A percentile compares a stretch with the other conserved stretches of the same genome.
phyloP scores from a whole-genome alignment of 92 coral and sea anemone genomes.

The Umimayanthus kanabou region DNA sequence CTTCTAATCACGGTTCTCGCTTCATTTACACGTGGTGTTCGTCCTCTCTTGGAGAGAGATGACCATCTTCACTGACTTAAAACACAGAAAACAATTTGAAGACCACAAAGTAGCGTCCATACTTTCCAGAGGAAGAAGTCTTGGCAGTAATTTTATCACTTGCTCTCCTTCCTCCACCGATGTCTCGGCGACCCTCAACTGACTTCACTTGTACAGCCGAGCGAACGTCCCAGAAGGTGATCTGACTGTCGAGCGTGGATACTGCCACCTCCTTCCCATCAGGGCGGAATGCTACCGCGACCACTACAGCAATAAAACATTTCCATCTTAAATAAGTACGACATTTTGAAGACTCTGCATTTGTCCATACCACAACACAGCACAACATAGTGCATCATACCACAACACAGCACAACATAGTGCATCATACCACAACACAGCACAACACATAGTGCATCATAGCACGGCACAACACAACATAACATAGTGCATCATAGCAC shows the following conservation, averaged over 20 bases:
- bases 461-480: neutral
- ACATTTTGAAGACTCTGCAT: neutral
- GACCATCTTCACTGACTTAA: too few relatives aligned
- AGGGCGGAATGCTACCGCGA: constrained; percentile 78
- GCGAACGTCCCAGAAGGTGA: constrained; percentile 90
- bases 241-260: constrained; percentile 87
- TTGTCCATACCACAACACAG: neutral
- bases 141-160: constrained; percentile 87
- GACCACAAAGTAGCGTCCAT: constrained; percentile 20
- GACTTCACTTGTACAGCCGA: constrained; percentile 77
- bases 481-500: too few relatives aligned
- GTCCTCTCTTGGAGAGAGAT: too few relatives aligned
- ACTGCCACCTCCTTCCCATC: constrained; percentile 93
- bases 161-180: constrained; percentile 74
- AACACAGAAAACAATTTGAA: neutral
- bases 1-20: too few relatives aligned
- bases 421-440: neutral
- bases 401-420: constrained; percentile 2
- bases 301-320: constrained; percentile 57
- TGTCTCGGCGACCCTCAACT: constrained; percentile 91
- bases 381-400: neutral
- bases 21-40: too few relatives aligned
- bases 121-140: constrained; percentile 89
- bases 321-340: neutral
- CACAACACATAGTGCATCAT: neutral